These are phyloP conservation scores for Tenthredo scrophulariae DNA, from an alignment of 2,888 invertebrate genomes.

Conservation along the genomic window DNA sequence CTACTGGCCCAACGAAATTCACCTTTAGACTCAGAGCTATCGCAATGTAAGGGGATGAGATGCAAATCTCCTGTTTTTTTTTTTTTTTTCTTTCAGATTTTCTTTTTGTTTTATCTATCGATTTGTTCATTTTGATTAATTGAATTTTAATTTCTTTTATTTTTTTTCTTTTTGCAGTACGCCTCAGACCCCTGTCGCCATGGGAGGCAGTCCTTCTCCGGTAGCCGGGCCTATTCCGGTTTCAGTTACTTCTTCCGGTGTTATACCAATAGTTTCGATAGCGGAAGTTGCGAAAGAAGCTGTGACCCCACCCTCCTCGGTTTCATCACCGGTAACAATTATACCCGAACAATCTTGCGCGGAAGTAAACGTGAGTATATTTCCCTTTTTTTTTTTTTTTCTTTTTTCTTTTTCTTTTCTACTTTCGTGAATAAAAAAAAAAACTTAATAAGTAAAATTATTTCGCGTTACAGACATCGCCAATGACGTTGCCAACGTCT, in stretches of 20 bases:
- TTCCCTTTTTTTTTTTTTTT: not conserved
- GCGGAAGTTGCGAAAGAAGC: slow-evolving; percentile 68
- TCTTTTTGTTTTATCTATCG: too few relatives aligned
- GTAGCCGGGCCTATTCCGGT: slow-evolving; percentile 66
- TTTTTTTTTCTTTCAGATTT: too few relatives aligned
- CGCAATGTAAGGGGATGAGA: slow-evolving; percentile 60
- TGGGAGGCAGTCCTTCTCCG: slow-evolving; percentile 68
- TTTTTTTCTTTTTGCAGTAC: slow-evolving; percentile 63
- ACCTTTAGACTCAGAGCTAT: slow-evolving; percentile 59
- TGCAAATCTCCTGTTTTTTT: too few relatives aligned
- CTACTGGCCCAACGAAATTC: slow-evolving; percentile 52
- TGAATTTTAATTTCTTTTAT: not conserved
- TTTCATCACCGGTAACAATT: slow-evolving; percentile 67
- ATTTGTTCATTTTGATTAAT: not conserved
- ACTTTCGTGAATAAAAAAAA: slow-evolving; percentile 29
- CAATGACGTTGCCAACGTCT: slow-evolving; percentile 76
- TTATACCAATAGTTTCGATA: slow-evolving; percentile 65
- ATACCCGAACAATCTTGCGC: slow-evolving; percentile 68
- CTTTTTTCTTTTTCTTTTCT: not conserved
- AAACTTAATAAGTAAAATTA: not conserved
- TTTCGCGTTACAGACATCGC: slow-evolving; percentile 70
- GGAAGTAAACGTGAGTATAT: slow-evolving; percentile 63
- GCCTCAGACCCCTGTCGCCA: slow-evolving; percentile 66
- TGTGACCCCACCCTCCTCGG: slow-evolving; percentile 61
- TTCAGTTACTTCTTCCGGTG: slow-evolving; percentile 64